phyloP scores from a whole-genome alignment of 2,888 invertebrate species.

The Anarsia innoxiella region DNA sequence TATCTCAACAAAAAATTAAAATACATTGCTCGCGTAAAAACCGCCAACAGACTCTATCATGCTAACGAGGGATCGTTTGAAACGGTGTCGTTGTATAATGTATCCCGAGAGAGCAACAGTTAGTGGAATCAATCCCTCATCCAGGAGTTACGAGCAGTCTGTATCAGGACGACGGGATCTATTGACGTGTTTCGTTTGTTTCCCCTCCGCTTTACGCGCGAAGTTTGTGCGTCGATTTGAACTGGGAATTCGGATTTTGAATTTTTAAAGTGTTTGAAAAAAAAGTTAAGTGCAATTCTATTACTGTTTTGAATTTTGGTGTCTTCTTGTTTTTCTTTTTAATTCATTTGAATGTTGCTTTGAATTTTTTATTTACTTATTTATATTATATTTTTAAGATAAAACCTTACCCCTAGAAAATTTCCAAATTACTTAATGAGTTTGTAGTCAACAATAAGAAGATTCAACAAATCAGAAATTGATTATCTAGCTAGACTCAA shows the following conservation, averaged over 20 bases:
- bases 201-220: neutral
- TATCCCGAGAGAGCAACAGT: neutral
- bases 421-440: too few species aligned
- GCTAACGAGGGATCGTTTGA: too few species aligned
- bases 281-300: too few species aligned
- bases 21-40: slow-evolving; percentile 1
- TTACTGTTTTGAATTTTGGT: neutral
- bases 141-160: slow-evolving; percentile 6
- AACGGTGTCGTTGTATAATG: neutral
- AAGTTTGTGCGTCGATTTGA: slow-evolving; percentile 3
- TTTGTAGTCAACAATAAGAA: too few species aligned
- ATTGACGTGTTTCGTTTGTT: neutral
- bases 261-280: neutral
- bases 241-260: too few species aligned
- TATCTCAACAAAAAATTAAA: neutral
- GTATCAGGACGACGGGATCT: slow-evolving; percentile 1
- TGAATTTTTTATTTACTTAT: too few species aligned
- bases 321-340: too few species aligned
- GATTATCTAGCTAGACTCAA: too few species aligned
- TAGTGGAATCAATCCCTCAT: neutral
- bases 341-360: too few species aligned
- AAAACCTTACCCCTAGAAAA: too few species aligned
- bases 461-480: too few species aligned
- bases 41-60: neutral
- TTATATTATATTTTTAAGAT: too few species aligned